These are phyloP conservation scores for Istiophorus platypterus DNA, from an alignment of 2,113 vertebrate genomes.

Conservation along the genomic window DNA sequence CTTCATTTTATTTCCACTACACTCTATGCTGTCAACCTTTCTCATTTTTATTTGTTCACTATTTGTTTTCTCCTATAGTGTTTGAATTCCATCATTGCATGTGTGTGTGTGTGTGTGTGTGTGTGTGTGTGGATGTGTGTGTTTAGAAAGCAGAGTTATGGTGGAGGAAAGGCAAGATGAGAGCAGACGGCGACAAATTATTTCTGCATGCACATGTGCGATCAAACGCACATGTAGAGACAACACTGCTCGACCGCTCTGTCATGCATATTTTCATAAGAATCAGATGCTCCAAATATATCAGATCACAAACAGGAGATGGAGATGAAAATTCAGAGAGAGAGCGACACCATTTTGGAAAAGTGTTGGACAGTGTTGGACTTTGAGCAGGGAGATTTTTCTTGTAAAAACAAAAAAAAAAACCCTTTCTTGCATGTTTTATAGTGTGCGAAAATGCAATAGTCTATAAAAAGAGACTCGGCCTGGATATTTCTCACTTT, in stretches of 20 bases:
- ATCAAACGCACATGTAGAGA: slow-evolving; percentile 24
- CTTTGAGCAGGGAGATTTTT: background rate
- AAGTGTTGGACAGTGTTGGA: background rate
- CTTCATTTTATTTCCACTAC: background rate
- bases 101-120: background rate
- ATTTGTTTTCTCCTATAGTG: background rate
- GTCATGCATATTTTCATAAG: slow-evolving; percentile 1
- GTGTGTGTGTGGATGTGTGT: background rate
- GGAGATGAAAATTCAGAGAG: background rate
- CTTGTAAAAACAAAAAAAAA: too few relatives aligned
- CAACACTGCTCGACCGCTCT: background rate
- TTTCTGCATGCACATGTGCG: background rate
- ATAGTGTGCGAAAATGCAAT: background rate
- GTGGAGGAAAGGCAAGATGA: background rate
- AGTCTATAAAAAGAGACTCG: background rate
- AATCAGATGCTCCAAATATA: background rate
- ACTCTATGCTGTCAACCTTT: background rate
- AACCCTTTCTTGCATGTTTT: background rate
- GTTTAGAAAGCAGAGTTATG: background rate
- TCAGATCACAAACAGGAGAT: background rate
- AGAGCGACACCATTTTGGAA: background rate
- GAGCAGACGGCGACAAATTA: background rate
- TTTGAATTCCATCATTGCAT: background rate
- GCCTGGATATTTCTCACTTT: background rate
- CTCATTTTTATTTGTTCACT: background rate